Conservation (phyloP, 2,888 invertebrate species). For the Dryococelus australis region DNA sequence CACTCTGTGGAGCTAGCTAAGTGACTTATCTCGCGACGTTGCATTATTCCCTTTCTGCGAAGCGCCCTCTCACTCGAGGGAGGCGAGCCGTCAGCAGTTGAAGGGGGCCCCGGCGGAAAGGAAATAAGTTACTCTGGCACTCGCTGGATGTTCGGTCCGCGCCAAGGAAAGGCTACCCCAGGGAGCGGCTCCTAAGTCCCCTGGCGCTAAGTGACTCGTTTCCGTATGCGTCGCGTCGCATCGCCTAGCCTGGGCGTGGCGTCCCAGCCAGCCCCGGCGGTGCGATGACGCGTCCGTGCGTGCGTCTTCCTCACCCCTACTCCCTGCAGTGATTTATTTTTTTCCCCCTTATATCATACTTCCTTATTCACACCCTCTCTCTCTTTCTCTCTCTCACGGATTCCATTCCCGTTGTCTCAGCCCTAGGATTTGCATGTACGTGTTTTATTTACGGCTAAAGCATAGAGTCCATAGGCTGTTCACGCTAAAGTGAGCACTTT, state of each 20-base stretch:
- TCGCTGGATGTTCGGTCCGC: not conserved
- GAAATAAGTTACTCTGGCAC: not conserved
- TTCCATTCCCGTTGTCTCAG: no score
- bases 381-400: no score
- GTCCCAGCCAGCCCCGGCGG: not conserved
- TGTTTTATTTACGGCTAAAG: no score
- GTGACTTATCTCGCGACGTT: not conserved
- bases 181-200: not conserved
- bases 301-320: no score
- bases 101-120: not conserved
- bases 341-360: no score
- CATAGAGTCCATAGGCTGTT: no score
- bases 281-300: no score
- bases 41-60: no score
- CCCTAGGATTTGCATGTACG: no score
- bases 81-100: not conserved
- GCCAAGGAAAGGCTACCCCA: not conserved
- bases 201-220: not conserved
- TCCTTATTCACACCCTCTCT: no score
- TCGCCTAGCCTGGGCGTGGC: not conserved
- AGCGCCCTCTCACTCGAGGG: not conserved
- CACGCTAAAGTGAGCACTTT: no score
- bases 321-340: no score
- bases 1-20: not conserved
- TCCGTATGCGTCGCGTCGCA: not conserved